These are phyloP conservation scores for Pinctada fucata DNA, from an alignment of 2,888 invertebrate genomes.

Conservation along the genomic window DNA sequence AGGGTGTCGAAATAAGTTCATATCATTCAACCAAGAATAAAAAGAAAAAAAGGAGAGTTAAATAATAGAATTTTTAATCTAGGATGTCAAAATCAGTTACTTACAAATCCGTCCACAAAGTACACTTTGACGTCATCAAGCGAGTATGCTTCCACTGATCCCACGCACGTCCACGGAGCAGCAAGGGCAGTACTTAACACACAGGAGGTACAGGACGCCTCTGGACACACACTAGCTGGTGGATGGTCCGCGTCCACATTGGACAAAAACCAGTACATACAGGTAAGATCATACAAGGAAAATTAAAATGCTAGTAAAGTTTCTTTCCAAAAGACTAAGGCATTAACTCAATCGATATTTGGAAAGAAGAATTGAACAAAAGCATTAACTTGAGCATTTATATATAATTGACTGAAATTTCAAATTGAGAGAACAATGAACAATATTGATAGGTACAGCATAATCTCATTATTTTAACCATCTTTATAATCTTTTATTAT, in stretches of 20 bases:
- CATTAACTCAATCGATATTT: too few relatives aligned
- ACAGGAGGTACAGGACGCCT: not conserved
- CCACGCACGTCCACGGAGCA: constrained; percentile 22
- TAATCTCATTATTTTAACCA: too few relatives aligned
- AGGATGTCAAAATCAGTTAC: not conserved
- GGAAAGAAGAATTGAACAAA: too few relatives aligned
- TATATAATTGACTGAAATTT: too few relatives aligned
- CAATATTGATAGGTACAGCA: too few relatives aligned
- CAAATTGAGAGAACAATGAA: too few relatives aligned
- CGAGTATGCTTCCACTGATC: constrained; percentile 15
- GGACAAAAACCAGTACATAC: constrained; percentile 7
- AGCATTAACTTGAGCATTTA: too few relatives aligned
- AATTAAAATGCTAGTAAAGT: too few relatives aligned
- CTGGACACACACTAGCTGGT: not conserved
- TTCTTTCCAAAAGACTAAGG: too few relatives aligned
- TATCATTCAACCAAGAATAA: too few relatives aligned
- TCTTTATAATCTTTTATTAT: not conserved
- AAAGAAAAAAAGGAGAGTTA: too few relatives aligned
- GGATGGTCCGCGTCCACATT: constrained; percentile 12
- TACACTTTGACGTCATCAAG: constrained; percentile 28
- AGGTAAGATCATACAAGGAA: not conserved
- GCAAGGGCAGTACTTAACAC: constrained; percentile 5
- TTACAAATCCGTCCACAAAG: not conserved
- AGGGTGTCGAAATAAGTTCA: too few relatives aligned
- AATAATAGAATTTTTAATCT: not conserved